These are phyloP conservation scores for Eriocheir sinensis DNA, from an alignment of 1,140 invertebrate species.

Conservation along the genomic window DNA sequence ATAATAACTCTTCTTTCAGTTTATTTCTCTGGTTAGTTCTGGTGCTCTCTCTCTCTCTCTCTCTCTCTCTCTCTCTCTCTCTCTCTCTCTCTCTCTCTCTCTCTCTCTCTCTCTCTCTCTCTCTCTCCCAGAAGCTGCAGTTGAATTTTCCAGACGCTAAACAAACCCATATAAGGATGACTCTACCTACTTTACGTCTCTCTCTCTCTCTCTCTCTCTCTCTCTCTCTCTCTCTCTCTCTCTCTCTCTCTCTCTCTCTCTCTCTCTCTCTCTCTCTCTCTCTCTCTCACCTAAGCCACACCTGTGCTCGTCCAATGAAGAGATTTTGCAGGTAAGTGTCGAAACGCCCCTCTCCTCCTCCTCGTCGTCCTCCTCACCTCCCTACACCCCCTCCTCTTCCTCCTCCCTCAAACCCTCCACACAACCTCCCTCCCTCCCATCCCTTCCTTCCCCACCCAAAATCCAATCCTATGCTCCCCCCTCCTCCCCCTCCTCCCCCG, in stretches of 20 bases:
- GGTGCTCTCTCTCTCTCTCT: background rate
- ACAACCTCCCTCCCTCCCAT: too few relatives aligned
- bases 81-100: background rate
- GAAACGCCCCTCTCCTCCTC: background rate
- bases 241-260: background rate
- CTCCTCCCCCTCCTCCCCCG: background rate
- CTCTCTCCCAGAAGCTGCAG: background rate
- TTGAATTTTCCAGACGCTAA: background rate
- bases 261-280: background rate
- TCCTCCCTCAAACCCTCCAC: too few relatives aligned
- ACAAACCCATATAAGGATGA: background rate
- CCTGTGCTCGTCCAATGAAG: too few relatives aligned
- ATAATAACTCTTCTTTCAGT: too few relatives aligned
- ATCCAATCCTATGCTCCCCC: too few relatives aligned
- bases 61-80: background rate
- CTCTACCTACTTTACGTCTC: background rate
- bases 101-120: background rate
- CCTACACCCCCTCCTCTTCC: too few relatives aligned
- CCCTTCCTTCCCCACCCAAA: too few relatives aligned
- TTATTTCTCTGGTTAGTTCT: too few relatives aligned
- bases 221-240: background rate
- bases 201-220: background rate
- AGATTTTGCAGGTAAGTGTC: too few relatives aligned
- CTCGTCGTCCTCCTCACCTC: too few relatives aligned
- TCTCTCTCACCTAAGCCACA: background rate